Percentiles rank a stretch among this genome's conserved stretches.
Evolutionary conservation across 2,113 vertebrate species (phyloP).

Genomic region (Stercorarius parasiticus): DNA sequence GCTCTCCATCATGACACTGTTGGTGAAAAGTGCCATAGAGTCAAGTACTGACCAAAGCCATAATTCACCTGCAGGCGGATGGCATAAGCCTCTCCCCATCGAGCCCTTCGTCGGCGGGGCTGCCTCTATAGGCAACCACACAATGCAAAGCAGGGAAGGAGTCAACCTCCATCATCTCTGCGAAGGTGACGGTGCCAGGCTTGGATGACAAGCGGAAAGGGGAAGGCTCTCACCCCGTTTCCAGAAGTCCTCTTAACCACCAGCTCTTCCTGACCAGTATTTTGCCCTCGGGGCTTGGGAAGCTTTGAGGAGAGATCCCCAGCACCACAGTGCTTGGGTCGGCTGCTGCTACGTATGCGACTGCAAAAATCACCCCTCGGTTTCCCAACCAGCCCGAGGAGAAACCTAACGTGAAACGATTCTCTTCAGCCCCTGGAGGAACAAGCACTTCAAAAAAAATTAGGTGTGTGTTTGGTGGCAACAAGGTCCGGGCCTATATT

Average conservation of each 20-base stretch:
- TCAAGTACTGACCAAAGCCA: not conserved
- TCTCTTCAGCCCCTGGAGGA: not conserved
- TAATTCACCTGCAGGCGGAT: not conserved
- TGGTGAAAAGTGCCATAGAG: not conserved
- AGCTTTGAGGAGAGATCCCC: not conserved
- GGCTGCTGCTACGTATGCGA: fast-evolving
- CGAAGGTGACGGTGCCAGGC: not conserved
- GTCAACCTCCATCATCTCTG: fast-evolving
- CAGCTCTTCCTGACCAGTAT: not conserved
- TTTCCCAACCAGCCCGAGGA: not conserved
- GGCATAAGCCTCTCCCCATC: fast-evolving
- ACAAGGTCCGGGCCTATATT: not conserved
- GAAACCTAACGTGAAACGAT: fast-evolving
- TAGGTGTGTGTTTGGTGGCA: not conserved
- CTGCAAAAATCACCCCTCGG: not conserved
- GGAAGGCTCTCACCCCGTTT: not conserved
- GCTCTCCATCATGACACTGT: not conserved
- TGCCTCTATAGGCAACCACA: not conserved
- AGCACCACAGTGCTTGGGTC: too few relatives aligned
- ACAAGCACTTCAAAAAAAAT: not conserved
- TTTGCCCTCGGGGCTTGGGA: not conserved
- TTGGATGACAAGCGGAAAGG: fast-evolving
- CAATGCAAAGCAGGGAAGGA: fast-evolving
- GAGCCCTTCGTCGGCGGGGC: not conserved
- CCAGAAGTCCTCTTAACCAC: not conserved